Evolutionary conservation across 1,140 invertebrate genomes (phyloP).

Genomic region (Drosophila saltans): DNA sequence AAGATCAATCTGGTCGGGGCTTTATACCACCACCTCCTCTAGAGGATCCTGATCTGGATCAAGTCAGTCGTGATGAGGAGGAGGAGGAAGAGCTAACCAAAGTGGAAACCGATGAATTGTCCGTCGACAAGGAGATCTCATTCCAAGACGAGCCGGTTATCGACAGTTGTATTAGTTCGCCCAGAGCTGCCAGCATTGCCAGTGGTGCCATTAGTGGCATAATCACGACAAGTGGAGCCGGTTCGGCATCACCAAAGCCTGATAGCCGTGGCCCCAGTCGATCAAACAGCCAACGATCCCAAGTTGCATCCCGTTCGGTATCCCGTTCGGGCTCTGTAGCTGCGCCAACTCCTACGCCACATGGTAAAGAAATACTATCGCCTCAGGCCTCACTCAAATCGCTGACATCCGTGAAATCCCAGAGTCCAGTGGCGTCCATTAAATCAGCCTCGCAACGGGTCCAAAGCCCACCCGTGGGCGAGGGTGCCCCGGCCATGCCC

Average conservation of each 20-base stretch:
- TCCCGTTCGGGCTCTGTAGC: slow-evolving; percentile 38
- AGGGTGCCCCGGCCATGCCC: slow-evolving; percentile 74
- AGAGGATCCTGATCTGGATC: slow-evolving; percentile 37
- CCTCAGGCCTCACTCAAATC: slow-evolving; percentile 67
- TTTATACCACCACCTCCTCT: slow-evolving; percentile 64
- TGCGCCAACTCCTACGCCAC: slow-evolving; percentile 36
- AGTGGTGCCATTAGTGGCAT: slow-evolving; percentile 57
- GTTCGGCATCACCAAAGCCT: slow-evolving; percentile 38
- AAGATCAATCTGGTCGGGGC: slow-evolving; percentile 46
- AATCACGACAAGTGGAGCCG: slow-evolving; percentile 30
- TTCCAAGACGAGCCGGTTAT: slow-evolving; percentile 48
- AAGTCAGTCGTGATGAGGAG: slow-evolving; percentile 16
- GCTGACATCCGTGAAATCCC: slow-evolving; percentile 16
- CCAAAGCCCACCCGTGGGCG: slow-evolving; percentile 69
- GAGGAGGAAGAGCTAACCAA: slow-evolving; percentile 70
- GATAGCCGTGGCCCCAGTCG: slow-evolving; percentile 71
- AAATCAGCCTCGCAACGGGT: slow-evolving; percentile 66
- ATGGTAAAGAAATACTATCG: slow-evolving; percentile 40
- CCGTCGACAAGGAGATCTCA: slow-evolving; percentile 64
- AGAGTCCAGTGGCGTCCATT: slow-evolving; percentile 56
- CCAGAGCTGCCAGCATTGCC: slow-evolving; percentile 65
- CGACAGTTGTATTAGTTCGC: slow-evolving; percentile 62
- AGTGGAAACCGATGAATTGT: slow-evolving; percentile 65
- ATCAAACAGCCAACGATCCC: slow-evolving; percentile 63
- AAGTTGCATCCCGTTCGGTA: slow-evolving; percentile 39